Evolutionary conservation across 1,140 invertebrate species (phyloP), one percentile per base, ranked within the genome.

Genomic region (Danaus melanippus): DNA sequence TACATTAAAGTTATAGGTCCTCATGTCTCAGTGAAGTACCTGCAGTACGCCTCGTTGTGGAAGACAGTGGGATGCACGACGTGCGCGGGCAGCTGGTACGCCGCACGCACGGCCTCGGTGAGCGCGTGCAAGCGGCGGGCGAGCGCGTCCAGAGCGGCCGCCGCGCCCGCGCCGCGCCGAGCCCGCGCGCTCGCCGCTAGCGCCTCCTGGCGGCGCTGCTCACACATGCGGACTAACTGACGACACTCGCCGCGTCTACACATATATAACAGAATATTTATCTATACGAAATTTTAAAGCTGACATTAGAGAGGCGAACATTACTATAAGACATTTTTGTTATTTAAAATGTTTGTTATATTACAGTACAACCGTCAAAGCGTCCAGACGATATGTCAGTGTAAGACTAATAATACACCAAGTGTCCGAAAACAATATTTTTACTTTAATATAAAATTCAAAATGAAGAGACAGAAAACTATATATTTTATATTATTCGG

Each of bases 51-150:
- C 71, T 94, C 93, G 56, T 93, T 93, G 69, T 93, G 92, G 76
- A 92, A 94, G 50, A 93, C 90, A 45, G 92, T 76, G 81, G 93
- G 93, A 88, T 94, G 92, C 21, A 94, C 80, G 80, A 93, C 92
- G 69, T 93, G 91, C 62, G 91, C 89, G 9, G 93, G 93, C 71
- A 95, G 93, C 64, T 88, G 89, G 76, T 94, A 94, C 9, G 92
- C 91, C 52, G 86, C 88, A 41, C 92, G 90, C 55, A 95, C 87
- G 71, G 93, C 91, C 71, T 92, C 91, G 5, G 93, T 90, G 9
- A 95, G 86, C 52, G 88, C 89, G 50, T 92, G 92, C 43, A 95
- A 87, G 60, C 93, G 88, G 0, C 90, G 88, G 12, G 92, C 90
- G 7, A 95, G 83, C 17, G 92, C 90, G 44, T 92, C 90, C 3